Conservation (phyloP, 2,888 invertebrate genomes). For the Lochmaea capreae region DNA sequence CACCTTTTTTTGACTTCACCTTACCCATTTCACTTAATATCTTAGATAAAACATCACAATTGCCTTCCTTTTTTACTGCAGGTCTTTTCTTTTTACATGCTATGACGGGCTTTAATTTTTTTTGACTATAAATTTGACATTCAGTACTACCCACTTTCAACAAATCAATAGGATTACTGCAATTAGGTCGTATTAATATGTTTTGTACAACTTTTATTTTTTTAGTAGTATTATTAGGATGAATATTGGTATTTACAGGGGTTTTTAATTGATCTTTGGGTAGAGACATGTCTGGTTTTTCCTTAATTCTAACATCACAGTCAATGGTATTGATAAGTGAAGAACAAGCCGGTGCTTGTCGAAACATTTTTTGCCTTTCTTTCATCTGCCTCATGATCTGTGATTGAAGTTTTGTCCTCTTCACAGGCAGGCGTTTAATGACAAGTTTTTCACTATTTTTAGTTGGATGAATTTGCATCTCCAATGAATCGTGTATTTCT, state of each 20-base stretch:
- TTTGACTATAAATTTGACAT: conserved; percentile 21
- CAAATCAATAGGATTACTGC: conserved; percentile 27
- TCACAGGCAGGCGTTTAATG: conserved; percentile 14
- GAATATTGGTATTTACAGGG: not conserved
- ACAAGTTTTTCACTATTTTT: not conserved
- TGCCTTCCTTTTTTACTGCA: not conserved
- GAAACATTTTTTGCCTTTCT: conserved; percentile 37
- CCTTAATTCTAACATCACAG: conserved; percentile 33
- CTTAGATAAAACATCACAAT: conserved; percentile 44
- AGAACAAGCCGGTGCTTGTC: conserved; percentile 6
- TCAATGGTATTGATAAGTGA: not conserved
- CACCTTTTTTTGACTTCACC: conserved; percentile 26
- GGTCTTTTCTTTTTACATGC: not conserved
- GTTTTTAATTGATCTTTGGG: not conserved
- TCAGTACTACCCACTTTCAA: not conserved
- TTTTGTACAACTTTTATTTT: conserved; percentile 45
- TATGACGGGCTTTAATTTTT: not conserved
- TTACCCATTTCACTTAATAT: conserved; percentile 48
- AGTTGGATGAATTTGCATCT: not conserved
- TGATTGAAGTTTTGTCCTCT: conserved; percentile 35
- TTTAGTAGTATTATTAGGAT: conserved; percentile 7
- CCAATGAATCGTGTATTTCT: not conserved
- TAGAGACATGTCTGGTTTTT: conserved; percentile 10
- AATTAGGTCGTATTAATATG: conserved; percentile 40
- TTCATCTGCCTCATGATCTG: conserved; percentile 39